Evolutionary conservation across 2,113 vertebrate genomes (phyloP), one percentile per base, ranked within the genome.

Genomic region (Cyanistes caeruleus): DNA sequence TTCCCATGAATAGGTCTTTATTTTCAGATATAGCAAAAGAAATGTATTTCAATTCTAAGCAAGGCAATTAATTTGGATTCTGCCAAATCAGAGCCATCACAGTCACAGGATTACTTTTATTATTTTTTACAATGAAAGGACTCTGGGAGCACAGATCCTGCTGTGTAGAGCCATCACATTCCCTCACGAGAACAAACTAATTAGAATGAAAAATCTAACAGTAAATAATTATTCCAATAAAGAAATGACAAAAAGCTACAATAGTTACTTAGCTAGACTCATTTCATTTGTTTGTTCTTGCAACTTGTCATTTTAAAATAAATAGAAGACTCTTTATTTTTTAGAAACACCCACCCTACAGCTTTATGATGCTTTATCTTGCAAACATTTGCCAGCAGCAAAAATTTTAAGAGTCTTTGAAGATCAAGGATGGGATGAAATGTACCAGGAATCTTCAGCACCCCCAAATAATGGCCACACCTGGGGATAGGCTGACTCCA

Each of bases 71-170:
- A 93, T 89, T 82, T 77, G 72, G 62, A 70, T 95, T 96, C 64
- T 95, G 48, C 60, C 78, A 62, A 69, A 87, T 53, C 64, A 78
- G 39, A 69, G 93, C 89, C 55, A 98, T 95, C 94, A 95, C 80
- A 94, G 89, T 94, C 91, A 91, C 0, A 6, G 43, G 37, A 92
- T 95, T 93, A 77, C 75, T 92, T 65, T 53, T 44, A 30, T 52
- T 43, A 44, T 62, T 35, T 59, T 92, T 76, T 37, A 53, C 39
- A n/a, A 2, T 35, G 20, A 76, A 28, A 74, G 24, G 74, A 60
- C 67, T 76, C 78, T 91, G 53, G 76, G 62, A 95, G 87, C 96
- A 98, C 97, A 97, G 97, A 96, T 97, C 98, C 97, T 96, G 97
- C 97, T 98, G 97, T 96, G 97, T 65, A 95, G 73, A 96, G 83